These are phyloP conservation scores for Odontocerum albicorne DNA, from an alignment of 2,888 invertebrate species.

Conservation along the genomic window DNA sequence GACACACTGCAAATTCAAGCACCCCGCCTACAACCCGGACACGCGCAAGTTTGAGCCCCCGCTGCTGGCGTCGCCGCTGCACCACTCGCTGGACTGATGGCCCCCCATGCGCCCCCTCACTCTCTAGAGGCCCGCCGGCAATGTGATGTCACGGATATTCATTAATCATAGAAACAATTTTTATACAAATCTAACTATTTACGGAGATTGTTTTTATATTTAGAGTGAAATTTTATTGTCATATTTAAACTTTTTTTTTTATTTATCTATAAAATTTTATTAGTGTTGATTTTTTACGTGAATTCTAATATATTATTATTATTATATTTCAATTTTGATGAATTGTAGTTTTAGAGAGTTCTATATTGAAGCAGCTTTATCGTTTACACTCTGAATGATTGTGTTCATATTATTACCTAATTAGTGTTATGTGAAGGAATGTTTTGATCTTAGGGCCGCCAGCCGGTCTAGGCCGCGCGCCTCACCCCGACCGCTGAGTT, in stretches of 20 bases:
- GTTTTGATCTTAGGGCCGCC: slow-evolving; percentile 29
- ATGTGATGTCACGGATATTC: slow-evolving; percentile 16
- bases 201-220: slow-evolving; percentile 62
- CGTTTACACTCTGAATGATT: slow-evolving; percentile 33
- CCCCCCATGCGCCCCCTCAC: slow-evolving; percentile 36
- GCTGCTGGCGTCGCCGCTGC: slow-evolving; percentile 50
- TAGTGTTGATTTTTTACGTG: slow-evolving; percentile 61
- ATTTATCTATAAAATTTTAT: slow-evolving; percentile 50
- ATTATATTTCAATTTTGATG: slow-evolving; percentile 32
- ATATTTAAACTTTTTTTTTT: slow-evolving; percentile 60
- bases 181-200: slow-evolving; percentile 61
- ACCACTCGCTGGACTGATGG: slow-evolving; percentile 49
- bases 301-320: slow-evolving; percentile 36
- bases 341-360: slow-evolving; percentile 24
- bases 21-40: slow-evolving; percentile 84
- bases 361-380: slow-evolving; percentile 34
- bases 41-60: slow-evolving; percentile 80
- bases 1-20: slow-evolving; percentile 92
- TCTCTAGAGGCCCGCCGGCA: slow-evolving; percentile 16
- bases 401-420: slow-evolving; percentile 36
- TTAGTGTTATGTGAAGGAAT: slow-evolving; percentile 28
- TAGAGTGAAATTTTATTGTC: slow-evolving; percentile 59
- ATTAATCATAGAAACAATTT: slow-evolving; percentile 50
- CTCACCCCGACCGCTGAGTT: too few relatives aligned
- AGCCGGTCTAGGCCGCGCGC: slow-evolving; percentile 4